Conservation (phyloP, 2,797 vertebrate species). For the Sebastes cheni region DNA sequence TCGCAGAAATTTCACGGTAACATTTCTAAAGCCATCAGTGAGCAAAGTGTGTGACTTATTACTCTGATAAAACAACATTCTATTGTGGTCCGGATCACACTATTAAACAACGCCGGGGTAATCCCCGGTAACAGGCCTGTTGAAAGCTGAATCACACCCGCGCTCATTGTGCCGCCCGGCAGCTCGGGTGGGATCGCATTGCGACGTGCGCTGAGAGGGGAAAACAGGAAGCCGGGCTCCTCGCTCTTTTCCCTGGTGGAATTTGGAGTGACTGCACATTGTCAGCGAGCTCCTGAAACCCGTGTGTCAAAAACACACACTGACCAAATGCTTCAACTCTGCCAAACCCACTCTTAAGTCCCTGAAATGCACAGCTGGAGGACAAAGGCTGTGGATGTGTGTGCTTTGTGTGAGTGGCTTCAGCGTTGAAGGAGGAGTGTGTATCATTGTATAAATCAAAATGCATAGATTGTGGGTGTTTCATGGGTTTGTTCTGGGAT, state of each 20-base stretch:
- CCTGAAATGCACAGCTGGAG: constrained; percentile 65
- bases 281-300: constrained; percentile 49
- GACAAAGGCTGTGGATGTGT: constrained; percentile 32
- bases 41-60: constrained; percentile 62
- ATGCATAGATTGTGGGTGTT: neutral
- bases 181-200: constrained; percentile 39
- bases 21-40: constrained; percentile 62
- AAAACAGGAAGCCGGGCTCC: constrained; percentile 61
- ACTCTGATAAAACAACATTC: constrained; percentile 68
- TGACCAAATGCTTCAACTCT: constrained; percentile 52
- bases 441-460: neutral
- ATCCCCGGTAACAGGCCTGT: constrained; percentile 76
- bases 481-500: neutral
- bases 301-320: constrained; percentile 24
- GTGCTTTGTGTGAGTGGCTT: constrained; percentile 1
- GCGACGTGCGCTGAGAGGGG: constrained; percentile 42
- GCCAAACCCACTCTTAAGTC: constrained; percentile 52
- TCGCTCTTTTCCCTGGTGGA: constrained; percentile 30
- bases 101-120: constrained; percentile 64
- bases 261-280: constrained; percentile 57
- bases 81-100: constrained; percentile 58
- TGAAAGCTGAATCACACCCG: constrained; percentile 76
- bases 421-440: neutral
- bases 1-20: constrained; percentile 72
- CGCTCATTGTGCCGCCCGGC: constrained; percentile 33